Base-by-base conservation (phyloP, 2,888 invertebrate genomes). In the Eudasyphora cyanicolor region DNA sequence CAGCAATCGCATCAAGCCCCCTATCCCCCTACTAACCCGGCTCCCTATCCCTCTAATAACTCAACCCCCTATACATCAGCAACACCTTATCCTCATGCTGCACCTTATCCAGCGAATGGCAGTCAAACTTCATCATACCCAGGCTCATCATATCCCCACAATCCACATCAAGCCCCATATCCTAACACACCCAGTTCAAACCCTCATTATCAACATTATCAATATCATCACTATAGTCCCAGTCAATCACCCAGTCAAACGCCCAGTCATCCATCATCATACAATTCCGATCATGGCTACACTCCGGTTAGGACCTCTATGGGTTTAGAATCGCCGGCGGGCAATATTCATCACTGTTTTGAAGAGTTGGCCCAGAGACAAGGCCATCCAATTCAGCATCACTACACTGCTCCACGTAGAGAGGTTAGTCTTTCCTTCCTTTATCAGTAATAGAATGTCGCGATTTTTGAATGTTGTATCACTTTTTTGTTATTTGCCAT, bases 351-450 rank as follows among this genome's bases (percentile, higher is more conserved):
- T 67, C 86, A 88, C 70, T 90, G 89, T 79, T 89, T 89, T 76
- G 87, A 87, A 73, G 89, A 90, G 86, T 87, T 89, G 88, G 87
- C 86, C 84, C 87, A 88, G 85, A 88, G 86, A 29, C 88, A 89
- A 78, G 88, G 87, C 24, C 84, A 87, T 64, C 78, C 84, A 49
- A 82, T 85, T 35, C 83, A 86, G 10, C 82, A 82, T 19, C 76
- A 87, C 17, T 60, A 24, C 24, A 17, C 62, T 19, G 62, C 82
- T 71, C 86, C 85, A 87, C 87, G 86, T 74, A 90, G 87, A 89
- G 90, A 91, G 90, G 91, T 91, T 91, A 89, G 91, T 91, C 87
- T n/a, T n/a, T n/a, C n/a, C n/a, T n/a, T 87, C 85, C 62, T 84
- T 76, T 51, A 49, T 51, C 32, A 17, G 19, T 32, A n/a, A 57